These are phyloP conservation scores for Salmo trutta DNA, from an alignment of 2,797 vertebrate species.

Conservation along the genomic window DNA sequence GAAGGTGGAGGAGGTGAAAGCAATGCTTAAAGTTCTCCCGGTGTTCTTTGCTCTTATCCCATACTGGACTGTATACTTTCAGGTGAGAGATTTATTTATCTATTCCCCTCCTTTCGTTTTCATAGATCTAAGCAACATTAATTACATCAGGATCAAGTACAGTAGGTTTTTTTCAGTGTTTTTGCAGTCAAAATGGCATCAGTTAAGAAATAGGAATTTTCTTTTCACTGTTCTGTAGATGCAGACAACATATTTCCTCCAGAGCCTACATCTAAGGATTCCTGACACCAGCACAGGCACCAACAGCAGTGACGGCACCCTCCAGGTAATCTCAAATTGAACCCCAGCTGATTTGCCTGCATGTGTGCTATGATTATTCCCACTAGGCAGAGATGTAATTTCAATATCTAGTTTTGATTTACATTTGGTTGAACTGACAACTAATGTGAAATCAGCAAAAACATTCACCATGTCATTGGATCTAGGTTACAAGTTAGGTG, in stretches of 20 bases:
- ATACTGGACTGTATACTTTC: conserved; percentile 98
- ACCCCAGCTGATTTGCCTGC: not conserved
- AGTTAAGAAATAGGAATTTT: not conserved
- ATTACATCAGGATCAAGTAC: no score
- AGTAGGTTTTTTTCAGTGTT: not conserved
- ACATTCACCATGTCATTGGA: no score
- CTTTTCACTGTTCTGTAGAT: conserved; percentile 80
- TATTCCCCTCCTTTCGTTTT: not conserved
- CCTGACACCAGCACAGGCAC: conserved; percentile 68
- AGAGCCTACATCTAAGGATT: conserved; percentile 92
- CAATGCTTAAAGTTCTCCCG: conserved; percentile 89
- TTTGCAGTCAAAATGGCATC: not conserved
- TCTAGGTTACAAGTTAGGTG: no score
- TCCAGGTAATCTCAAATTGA: conserved; percentile 61
- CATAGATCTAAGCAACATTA: not conserved
- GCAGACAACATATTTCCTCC: conserved; percentile 97
- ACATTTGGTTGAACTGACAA: no score
- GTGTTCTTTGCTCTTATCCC: conserved; percentile 96
- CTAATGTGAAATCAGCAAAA: no score
- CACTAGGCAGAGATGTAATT: not conserved
- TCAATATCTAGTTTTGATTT: no score
- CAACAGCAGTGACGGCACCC: conserved; percentile 37
- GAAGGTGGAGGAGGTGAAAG: conserved; percentile 92
- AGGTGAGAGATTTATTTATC: conserved; percentile 71
- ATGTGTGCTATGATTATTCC: not conserved